Conservation (phyloP, 2,888 invertebrate genomes). For the Brachypalpus laphriformis region DNA sequence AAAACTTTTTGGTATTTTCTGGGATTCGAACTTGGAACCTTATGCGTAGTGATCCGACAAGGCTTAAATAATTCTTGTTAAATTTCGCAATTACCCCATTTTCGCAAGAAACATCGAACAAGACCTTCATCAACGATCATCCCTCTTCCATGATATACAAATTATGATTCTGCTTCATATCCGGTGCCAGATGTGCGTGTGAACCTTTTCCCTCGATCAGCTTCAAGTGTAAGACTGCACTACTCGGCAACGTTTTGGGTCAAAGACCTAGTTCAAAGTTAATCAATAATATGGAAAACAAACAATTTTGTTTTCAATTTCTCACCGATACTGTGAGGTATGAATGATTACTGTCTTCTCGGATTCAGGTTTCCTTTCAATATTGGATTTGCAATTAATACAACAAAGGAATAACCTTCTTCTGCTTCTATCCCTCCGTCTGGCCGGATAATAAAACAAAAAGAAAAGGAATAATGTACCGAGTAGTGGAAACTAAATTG, state of each 20-base stretch:
- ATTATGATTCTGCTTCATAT: slow-evolving; percentile 38
- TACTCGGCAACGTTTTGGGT: slow-evolving; percentile 47
- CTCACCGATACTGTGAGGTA: not conserved
- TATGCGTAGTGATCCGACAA: too few relatives aligned
- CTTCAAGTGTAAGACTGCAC: slow-evolving; percentile 16
- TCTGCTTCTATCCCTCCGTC: not conserved
- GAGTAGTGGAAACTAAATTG: slow-evolving; percentile 27
- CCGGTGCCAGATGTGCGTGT: slow-evolving; percentile 64
- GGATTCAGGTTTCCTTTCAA: slow-evolving; percentile 30
- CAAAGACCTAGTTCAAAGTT: slow-evolving; percentile 63
- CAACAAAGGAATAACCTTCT: slow-evolving; percentile 32
- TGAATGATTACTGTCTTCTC: slow-evolving; percentile 41
- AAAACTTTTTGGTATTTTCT: too few relatives aligned
- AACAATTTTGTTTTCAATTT: slow-evolving; percentile 48
- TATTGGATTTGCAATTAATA: slow-evolving; percentile 53
- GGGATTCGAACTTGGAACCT: too few relatives aligned
- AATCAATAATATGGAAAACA: slow-evolving; percentile 70
- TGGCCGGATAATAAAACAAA: slow-evolving; percentile 7
- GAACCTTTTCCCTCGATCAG: slow-evolving; percentile 29
- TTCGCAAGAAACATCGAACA: not conserved
- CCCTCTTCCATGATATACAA: slow-evolving; percentile 23
- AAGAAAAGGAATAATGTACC: slow-evolving; percentile 21
- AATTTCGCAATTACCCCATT: slow-evolving; percentile 17
- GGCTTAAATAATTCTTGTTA: not conserved
- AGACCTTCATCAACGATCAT: slow-evolving; percentile 19